Evolutionary conservation across 2,888 invertebrate genomes (phyloP), one percentile per base, ranked within the genome.

Genomic region (Pycnomerus fuliginosus): DNA sequence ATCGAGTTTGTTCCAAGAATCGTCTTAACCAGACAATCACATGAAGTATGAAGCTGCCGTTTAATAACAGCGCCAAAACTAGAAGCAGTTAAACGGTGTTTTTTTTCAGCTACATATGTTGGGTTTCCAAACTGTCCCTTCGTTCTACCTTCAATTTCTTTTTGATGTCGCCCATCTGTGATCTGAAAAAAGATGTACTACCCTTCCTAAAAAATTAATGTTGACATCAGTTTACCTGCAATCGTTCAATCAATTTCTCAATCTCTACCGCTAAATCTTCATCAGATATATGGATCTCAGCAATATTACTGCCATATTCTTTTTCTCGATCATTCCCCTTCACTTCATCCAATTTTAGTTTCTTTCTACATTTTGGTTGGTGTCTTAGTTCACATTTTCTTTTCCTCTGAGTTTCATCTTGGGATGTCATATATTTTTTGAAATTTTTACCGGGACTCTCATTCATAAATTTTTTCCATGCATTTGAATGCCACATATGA

Each of bases 281-380:
- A 2, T 30, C 30, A 30, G 5, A 3, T 2, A 30, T 2, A 15
- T n/a, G n/a, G 3, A 14, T 16, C 16, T 30, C 30, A 2, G 14
- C 30, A 2, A 13, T 30, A n/a, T n/a, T n/a, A n/a, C n/a, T n/a
- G n/a, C n/a, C n/a, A n/a, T n/a, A n/a, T n/a, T n/a, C n/a, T n/a
- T n/a, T n/a, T n/a, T n/a, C n/a, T n/a, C n/a, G n/a, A n/a, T n/a
- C n/a, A n/a, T n/a, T n/a, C n/a, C n/a, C n/a, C n/a, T n/a, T n/a
- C n/a, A n/a, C n/a, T n/a, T n/a, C n/a, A n/a, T 43, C 13, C 24
- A 20, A 8, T 20, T 20, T 20, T 20, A 20, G 8, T 20, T 20
- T 20, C 8, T 20, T 20, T 20, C 8, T 20, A 4, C 5, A 8
- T 20, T 8, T 20, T n/a, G n/a, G 16, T 30, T 30, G 30, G 14